Base-by-base conservation (phyloP, 2,888 invertebrate species). In the Drosophila mimica region DNA sequence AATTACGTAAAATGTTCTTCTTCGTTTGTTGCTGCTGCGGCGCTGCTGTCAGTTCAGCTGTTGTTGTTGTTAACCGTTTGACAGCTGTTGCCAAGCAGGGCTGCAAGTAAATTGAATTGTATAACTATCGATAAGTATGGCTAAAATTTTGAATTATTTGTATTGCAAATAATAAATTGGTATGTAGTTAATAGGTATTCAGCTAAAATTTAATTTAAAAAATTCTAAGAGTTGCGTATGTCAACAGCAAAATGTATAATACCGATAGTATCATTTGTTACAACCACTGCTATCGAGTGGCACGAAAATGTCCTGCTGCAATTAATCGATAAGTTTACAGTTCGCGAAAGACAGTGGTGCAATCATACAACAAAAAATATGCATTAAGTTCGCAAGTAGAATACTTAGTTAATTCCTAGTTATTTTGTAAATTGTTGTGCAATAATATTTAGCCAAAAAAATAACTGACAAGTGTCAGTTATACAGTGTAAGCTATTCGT, bases 1-100 rank as follows among this genome's bases (percentile, higher is more conserved):
- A 87, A 87, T 87, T 87, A 87, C 87, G 87, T 87, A 87, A 87
- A 87, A 80, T 86, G 90, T 83, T 89, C 82, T 74, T 78, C 69
- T 64, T 70, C 75, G 51, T 51, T 68, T 82, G 71, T 70, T 76
- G 80, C 74, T 84, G 78, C 82, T 82, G 68, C 78, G 72, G 72
- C 76, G 66, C 76, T 79, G 84, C 82, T 89, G 84, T 83, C 87
- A 81, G 65, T 68, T 83, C 73, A 67, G 80, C 59, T 82, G 79
- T 81, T 79, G 79, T 79, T 81, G 74, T 74, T 78, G 74, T 79
- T 70, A 58, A 38, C 57, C 38, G 34, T 51, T 65, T 80, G 77
- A 82, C 85, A 89, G 89, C 82, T 82, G 82, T 77, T 57, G 20
- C 25, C n/a, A 15, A 1, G 0, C 61, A 64, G 81, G 51, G 83